These are phyloP conservation scores for Dendrocincla tyrannina DNA, from an alignment of 2,797 vertebrate genomes.

Conservation along the genomic window DNA sequence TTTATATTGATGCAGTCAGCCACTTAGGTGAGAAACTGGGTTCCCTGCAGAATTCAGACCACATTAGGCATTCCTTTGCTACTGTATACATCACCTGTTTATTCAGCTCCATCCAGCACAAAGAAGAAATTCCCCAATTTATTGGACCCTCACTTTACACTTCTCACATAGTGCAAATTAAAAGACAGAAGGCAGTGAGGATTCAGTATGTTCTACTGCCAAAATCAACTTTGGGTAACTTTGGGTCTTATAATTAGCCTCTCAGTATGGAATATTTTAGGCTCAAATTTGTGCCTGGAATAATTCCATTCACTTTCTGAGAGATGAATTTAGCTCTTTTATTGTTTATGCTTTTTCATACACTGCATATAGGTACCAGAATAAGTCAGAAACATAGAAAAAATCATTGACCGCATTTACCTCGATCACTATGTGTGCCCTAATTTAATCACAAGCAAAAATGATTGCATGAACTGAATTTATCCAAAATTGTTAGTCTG, in stretches of 20 bases:
- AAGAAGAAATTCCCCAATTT: not conserved
- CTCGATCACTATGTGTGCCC: not conserved
- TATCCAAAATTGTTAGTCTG: constrained; percentile 29
- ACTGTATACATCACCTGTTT: not conserved
- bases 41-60: not conserved
- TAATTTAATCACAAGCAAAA: constrained; percentile 57
- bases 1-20: not conserved
- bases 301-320: not conserved
- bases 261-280: not conserved
- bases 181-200: not conserved
- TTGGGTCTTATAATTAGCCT: not conserved
- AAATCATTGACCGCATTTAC: constrained; percentile 23
- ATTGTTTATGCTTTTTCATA: constrained; percentile 11
- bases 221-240: constrained; percentile 2
- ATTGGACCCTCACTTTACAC: not conserved
- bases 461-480: constrained; percentile 45
- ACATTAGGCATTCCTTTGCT: not conserved
- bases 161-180: not conserved
- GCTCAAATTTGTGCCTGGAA: constrained; percentile 6
- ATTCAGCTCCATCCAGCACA: not conserved
- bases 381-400: not conserved
- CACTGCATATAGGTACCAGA: not conserved
- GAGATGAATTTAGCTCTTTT: constrained; percentile 33
- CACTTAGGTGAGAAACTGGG: not conserved
- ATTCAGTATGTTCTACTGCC: not conserved